Base-by-base conservation (phyloP, 2,888 invertebrate genomes). In the Drosophila mettleri region DNA sequence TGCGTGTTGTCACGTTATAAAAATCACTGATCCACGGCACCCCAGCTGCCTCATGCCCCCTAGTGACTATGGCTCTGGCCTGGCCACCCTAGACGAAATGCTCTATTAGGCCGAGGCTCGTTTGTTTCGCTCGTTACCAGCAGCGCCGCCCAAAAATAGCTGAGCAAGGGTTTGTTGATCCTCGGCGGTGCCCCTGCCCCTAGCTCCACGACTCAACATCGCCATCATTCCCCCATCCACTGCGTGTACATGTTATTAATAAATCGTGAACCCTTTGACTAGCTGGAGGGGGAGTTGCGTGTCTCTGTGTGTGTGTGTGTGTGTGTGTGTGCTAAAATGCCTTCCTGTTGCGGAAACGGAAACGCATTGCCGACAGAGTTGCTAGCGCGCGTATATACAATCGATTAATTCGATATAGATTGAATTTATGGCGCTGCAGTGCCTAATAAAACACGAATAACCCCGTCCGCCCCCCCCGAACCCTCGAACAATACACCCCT, bases 1-100 rank as follows among this genome's bases (percentile, higher is more conserved):
- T 90, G 92, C 92, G 91, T 92, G 92, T 92, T 91, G 91, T 92
- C 92, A 92, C 92, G 92, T 92, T 92, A 91, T 91, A 89, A 89
- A 91, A 89, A 85, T 72, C 79, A 89, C 82, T 87, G 86, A 90
- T 82, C 79, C 88, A 72, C 69, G 75, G 73, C 73, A 75, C 48
- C 48, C 18, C 76, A 22, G 5, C 14, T 33, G 2, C 2, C 45
- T n/a, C 12, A n/a, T n/a, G 74, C 52, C 33, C 20, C 49, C 31
- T n/a, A 18, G 18, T 6, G 41, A 22, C 22, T 14, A n/a, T 20
- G 9, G 20, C 39, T 31, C 36, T 2, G 14, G 31, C 7, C 38
- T 1, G 2, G 31, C 38, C 27, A 33, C 45, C 49, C 43, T 22
- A 24, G 18, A 3, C 33, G 22, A 27, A 51, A 33, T 20, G 36